phyloP scores from a whole-genome alignment of 2,113 vertebrate species.

The Pelecanus crispus region DNA sequence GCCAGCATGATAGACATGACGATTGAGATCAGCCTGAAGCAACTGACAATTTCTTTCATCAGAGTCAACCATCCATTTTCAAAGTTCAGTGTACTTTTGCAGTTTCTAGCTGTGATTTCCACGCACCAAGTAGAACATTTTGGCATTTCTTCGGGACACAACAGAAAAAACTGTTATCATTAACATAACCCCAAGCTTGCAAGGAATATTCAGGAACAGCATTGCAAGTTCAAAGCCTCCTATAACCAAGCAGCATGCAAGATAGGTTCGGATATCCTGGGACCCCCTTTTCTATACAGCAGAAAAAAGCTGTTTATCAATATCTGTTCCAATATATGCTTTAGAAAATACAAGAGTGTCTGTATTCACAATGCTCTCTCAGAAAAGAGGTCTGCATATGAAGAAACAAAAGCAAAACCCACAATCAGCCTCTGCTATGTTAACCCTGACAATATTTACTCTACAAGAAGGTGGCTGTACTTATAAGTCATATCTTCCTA shows the following conservation, averaged over 20 bases:
- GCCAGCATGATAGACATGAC: not conserved
- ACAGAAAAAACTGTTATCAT: not conserved
- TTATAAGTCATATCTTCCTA: not conserved
- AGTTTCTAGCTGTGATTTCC: not conserved
- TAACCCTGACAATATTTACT: not conserved
- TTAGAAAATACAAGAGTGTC: not conserved
- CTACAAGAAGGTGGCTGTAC: not conserved
- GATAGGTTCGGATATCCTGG: not conserved
- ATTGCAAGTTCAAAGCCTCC: not conserved
- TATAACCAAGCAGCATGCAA: not conserved
- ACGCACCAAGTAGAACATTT: not conserved
- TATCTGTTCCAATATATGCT: not conserved
- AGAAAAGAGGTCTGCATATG: not conserved
- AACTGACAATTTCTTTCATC: not conserved
- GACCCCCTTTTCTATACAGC: not conserved
- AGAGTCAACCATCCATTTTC: not conserved
- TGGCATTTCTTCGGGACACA: not conserved
- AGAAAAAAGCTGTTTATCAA: not conserved
- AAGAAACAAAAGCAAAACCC: not conserved
- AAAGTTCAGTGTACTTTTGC: not conserved
- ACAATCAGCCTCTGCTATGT: accelerated
- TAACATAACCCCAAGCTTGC: not conserved
- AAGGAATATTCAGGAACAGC: not conserved
- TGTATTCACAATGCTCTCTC: not conserved
- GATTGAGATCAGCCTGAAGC: not conserved